phyloP scores from a whole-genome alignment of 37 sponge, comb jelly and placozoan species.

The Agelas oroides region DNA sequence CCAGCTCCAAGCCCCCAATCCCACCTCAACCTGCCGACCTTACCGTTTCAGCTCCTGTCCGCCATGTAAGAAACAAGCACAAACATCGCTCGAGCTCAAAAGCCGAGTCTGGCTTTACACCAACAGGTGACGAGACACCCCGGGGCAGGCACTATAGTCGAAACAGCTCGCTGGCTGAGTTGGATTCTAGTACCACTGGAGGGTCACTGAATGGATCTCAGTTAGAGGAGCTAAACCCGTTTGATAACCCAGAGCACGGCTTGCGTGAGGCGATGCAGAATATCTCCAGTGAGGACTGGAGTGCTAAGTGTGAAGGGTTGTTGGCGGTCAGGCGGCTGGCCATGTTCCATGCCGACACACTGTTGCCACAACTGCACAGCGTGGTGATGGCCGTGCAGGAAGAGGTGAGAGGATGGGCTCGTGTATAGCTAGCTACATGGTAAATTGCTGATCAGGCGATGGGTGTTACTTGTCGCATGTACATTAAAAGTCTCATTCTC shows the following conservation, averaged over 20 bases:
- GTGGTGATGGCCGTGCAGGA: constrained; percentile 62
- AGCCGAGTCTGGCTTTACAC: neutral
- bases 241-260: constrained; percentile 62
- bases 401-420: constrained; percentile 66
- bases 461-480: no score
- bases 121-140: neutral
- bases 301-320: constrained; percentile 73
- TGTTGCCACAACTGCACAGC: constrained; percentile 68
- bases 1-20: constrained; percentile 20
- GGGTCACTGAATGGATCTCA: constrained; percentile 1
- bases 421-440: no score
- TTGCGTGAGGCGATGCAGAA: constrained; percentile 47
- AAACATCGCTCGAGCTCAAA: neutral
- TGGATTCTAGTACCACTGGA: neutral
- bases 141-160: neutral
- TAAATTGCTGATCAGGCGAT: no score
- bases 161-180: neutral
- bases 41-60: neutral
- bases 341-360: constrained; percentile 50
- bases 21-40: neutral
- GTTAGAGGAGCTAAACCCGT: constrained; percentile 35
- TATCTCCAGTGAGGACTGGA: constrained; percentile 71
- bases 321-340: constrained; percentile 56
- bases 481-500: no score
- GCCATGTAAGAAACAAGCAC: neutral